Conservation (phyloP, 2,888 invertebrate genomes). For the Lymantria dispar region DNA sequence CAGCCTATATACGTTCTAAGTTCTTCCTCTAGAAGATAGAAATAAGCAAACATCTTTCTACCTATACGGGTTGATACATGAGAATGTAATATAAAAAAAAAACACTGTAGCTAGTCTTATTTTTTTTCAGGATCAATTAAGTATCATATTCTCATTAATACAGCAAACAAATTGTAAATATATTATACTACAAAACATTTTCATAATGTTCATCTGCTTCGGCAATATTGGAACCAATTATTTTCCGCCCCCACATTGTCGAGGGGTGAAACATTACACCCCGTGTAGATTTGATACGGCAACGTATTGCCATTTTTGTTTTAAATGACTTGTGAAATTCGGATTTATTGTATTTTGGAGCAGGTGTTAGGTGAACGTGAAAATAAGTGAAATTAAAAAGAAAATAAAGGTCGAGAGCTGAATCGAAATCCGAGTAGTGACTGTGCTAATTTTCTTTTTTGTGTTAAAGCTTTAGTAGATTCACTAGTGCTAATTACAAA, state of each 20-base stretch:
- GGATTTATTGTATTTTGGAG: slow-evolving; percentile 14
- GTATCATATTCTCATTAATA: not conserved
- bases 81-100: no score
- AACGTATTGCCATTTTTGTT: slow-evolving; percentile 21
- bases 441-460: no score
- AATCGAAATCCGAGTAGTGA: no score
- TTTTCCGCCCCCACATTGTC: slow-evolving; percentile 48
- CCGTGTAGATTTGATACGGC: slow-evolving; percentile 21
- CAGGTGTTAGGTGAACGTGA: slow-evolving; percentile 7
- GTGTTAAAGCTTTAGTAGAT: no score
- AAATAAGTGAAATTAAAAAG: slow-evolving; percentile 2
- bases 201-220: slow-evolving; percentile 22
- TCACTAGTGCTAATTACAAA: no score
- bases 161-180: not conserved
- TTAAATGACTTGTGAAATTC: slow-evolving; percentile 22
- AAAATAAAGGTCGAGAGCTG: not conserved
- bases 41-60: no score
- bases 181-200: not conserved
- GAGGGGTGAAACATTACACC: slow-evolving; percentile 22
- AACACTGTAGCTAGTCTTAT: no score
- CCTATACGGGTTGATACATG: no score
- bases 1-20: no score
- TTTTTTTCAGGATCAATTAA: no score
- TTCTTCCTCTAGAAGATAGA: no score
- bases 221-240: slow-evolving; percentile 59